A percentile compares a stretch with the other conserved stretches of the same genome.
phyloP scores from a whole-genome alignment of 2,113 vertebrate genomes.

The Otis tarda region DNA sequence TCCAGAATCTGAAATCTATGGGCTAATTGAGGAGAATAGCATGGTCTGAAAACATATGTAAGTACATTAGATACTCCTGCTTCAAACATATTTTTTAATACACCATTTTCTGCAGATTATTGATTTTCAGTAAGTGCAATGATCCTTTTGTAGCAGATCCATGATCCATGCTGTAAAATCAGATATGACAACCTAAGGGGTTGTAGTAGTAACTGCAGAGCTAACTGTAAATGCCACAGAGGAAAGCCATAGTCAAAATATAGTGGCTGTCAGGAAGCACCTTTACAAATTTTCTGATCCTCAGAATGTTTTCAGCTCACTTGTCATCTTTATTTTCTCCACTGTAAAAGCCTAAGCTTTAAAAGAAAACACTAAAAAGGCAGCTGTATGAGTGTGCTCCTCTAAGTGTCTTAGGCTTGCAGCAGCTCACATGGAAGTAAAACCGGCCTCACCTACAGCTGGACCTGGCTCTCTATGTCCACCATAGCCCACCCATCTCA shows the following conservation, averaged over 20 bases:
- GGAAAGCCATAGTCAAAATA: background rate
- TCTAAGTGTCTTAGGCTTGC: background rate
- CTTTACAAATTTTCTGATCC: constrained; percentile 8
- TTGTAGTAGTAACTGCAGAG: background rate
- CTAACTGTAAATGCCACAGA: background rate
- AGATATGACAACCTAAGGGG: background rate
- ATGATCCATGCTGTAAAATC: background rate
- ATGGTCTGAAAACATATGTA: background rate
- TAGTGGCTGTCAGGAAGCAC: background rate
- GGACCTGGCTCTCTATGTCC: background rate
- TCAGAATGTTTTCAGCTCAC: background rate
- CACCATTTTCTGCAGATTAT: background rate
- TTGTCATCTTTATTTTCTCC: background rate
- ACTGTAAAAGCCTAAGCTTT: background rate
- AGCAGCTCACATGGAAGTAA: background rate
- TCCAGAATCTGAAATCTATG: background rate
- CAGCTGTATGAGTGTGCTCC: background rate
- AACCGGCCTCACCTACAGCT: background rate
- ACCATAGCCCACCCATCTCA: background rate
- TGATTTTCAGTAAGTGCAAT: background rate
- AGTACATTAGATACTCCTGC: background rate
- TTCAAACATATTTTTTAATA: background rate
- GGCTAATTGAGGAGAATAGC: background rate
- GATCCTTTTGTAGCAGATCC: background rate
- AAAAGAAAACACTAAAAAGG: background rate